These are phyloP conservation scores for Mayetiola destructor DNA, from an alignment of 2,888 invertebrate genomes.

Conservation along the genomic window DNA sequence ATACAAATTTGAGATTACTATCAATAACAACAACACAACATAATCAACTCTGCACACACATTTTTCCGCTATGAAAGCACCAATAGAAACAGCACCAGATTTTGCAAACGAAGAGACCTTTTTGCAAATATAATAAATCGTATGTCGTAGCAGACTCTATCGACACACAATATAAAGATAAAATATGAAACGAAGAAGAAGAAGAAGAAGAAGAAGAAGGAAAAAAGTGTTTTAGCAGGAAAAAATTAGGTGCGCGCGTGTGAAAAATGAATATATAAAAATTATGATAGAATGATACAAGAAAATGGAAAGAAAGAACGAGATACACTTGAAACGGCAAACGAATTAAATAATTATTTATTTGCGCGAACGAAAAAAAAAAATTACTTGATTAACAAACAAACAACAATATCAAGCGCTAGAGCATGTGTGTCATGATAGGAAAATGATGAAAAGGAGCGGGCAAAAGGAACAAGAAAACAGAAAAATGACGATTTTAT, in stretches of 20 bases:
- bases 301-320: not conserved
- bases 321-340: too few relatives aligned
- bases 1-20: not conserved
- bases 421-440: too few relatives aligned
- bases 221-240: not conserved
- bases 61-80: conserved; percentile 3
- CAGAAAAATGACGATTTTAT: too few relatives aligned
- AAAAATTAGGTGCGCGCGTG: conserved; percentile 11
- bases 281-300: not conserved
- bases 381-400: conserved; percentile 1
- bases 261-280: not conserved
- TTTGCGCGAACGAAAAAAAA: too few relatives aligned
- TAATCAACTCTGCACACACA: conserved; percentile 5
- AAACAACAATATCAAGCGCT: conserved; percentile 3
- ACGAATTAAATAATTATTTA: too few relatives aligned
- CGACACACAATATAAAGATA: too few relatives aligned
- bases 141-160: too few relatives aligned
- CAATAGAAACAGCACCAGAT: too few relatives aligned
- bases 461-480: too few relatives aligned
- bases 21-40: not conserved
- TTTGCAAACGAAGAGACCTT: too few relatives aligned
- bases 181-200: not conserved
- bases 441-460: too few relatives aligned
- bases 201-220: not conserved
- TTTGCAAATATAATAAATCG: too few relatives aligned